Evolutionary conservation across 2,113 vertebrate species (phyloP).

Genomic region (Tautogolabrus adspersus): DNA sequence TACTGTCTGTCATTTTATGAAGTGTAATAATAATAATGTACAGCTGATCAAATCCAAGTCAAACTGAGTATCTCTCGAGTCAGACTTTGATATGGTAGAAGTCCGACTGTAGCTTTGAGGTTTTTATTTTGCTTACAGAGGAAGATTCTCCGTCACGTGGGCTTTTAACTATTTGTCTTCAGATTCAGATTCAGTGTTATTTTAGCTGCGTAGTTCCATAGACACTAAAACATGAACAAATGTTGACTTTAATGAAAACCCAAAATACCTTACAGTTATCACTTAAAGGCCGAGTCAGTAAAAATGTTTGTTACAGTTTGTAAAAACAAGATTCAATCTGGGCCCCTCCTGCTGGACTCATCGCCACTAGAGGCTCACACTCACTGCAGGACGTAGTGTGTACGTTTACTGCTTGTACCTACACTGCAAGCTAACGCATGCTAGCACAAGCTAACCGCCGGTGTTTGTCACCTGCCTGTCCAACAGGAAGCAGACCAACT

Average conservation of each 20-base stretch:
- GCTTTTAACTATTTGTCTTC: neutral
- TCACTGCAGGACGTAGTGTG: too few relatives aligned
- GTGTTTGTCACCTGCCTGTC: too few relatives aligned
- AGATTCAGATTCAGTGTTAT: conserved; percentile 13
- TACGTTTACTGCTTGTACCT: too few relatives aligned
- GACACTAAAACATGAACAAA: neutral
- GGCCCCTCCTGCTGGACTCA: too few relatives aligned
- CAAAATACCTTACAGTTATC: neutral
- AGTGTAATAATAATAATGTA: neutral
- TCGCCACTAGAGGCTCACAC: too few relatives aligned
- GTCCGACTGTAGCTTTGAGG: conserved; percentile 10
- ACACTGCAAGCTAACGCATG: too few relatives aligned
- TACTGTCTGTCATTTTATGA: neutral
- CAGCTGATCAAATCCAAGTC: conserved; percentile 20
- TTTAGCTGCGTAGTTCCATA: conserved; percentile 2
- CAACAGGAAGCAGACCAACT: too few relatives aligned
- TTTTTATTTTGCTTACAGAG: conserved; percentile 8
- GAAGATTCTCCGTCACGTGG: neutral
- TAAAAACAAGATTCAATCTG: too few relatives aligned
- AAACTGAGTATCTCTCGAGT: neutral
- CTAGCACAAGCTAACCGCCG: too few relatives aligned
- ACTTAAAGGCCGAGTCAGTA: too few relatives aligned
- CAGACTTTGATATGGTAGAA: conserved; percentile 16
- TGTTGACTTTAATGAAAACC: neutral
- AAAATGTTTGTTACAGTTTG: too few relatives aligned